Percentiles rank a stretch among this genome's conserved stretches.
phyloP scores from a whole-genome alignment of 2,888 invertebrate species.

The Notocelia uddmanniana region DNA sequence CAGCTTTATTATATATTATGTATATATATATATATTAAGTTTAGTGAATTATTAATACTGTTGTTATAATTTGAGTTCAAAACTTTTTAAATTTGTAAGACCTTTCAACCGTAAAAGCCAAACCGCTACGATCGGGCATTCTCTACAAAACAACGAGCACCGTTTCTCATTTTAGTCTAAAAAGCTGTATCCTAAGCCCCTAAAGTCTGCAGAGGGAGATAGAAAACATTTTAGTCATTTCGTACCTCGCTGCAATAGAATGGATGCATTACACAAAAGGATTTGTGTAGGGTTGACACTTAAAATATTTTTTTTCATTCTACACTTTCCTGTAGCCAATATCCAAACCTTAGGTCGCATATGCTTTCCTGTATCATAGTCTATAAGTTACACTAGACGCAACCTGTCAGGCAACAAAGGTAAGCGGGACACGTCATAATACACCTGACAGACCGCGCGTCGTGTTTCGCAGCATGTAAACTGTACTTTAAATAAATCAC shows the following conservation, averaged over 20 bases:
- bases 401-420: no score
- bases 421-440: no score
- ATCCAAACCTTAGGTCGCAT: neutral
- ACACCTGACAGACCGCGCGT: no score
- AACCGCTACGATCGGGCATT: conserved; percentile 1
- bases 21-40: no score
- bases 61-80: no score
- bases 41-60: no score
- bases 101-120: neutral
- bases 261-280: conserved; percentile 42
- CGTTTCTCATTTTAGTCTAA: conserved; percentile 26
- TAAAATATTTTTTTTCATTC: neutral
- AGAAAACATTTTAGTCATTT: conserved; percentile 40
- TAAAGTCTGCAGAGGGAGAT: conserved; percentile 20
- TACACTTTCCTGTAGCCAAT: neutral
- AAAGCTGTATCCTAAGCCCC: conserved; percentile 19
- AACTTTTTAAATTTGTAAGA: no score
- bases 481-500: no score
- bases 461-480: no score
- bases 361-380: no score
- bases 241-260: conserved; percentile 34
- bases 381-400: no score
- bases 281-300: conserved; percentile 28
- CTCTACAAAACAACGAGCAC: conserved; percentile 15
- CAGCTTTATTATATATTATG: no score